A percentile compares a stretch with the other conserved stretches of the same genome.
Evolutionary conservation across 2,113 vertebrate genomes (phyloP).

Genomic region (Myotis yumanensis): DNA sequence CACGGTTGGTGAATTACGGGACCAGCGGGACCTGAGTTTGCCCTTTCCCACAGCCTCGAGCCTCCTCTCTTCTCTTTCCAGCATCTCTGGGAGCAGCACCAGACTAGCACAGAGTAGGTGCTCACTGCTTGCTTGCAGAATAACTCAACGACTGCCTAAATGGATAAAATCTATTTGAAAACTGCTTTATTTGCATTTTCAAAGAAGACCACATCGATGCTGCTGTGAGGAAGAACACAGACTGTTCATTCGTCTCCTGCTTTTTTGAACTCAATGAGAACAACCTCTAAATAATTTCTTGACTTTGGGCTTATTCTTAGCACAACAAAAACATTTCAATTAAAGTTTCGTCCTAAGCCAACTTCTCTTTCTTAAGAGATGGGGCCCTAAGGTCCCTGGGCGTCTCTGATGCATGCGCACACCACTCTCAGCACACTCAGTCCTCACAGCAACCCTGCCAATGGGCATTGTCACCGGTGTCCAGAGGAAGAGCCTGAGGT

Average conservation of each 20-base stretch:
- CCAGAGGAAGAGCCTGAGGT: background rate
- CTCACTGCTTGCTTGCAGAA: background rate
- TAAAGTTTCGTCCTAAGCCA: background rate
- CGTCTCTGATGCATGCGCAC: accelerated
- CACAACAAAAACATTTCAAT: background rate
- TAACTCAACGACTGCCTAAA: background rate
- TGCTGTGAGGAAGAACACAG: background rate
- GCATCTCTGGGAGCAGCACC: background rate
- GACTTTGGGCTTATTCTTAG: constrained; percentile 14
- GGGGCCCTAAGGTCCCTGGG: accelerated
- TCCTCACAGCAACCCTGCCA: background rate
- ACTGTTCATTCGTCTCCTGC: background rate
- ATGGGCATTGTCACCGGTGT: accelerated
- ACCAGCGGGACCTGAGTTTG: accelerated
- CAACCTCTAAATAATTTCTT: background rate
- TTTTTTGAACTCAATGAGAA: constrained; percentile 4
- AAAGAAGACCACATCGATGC: background rate
- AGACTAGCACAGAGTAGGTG: background rate
- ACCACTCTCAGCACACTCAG: accelerated
- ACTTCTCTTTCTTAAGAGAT: background rate
- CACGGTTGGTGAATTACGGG: background rate
- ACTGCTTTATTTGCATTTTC: background rate
- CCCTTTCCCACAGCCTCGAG: background rate
- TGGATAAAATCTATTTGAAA: background rate
- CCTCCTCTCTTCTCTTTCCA: background rate